Evolutionary conservation across 2,797 vertebrate species (phyloP), one percentile per base, ranked within the genome.

Genomic region (Antennarius maculatus): DNA sequence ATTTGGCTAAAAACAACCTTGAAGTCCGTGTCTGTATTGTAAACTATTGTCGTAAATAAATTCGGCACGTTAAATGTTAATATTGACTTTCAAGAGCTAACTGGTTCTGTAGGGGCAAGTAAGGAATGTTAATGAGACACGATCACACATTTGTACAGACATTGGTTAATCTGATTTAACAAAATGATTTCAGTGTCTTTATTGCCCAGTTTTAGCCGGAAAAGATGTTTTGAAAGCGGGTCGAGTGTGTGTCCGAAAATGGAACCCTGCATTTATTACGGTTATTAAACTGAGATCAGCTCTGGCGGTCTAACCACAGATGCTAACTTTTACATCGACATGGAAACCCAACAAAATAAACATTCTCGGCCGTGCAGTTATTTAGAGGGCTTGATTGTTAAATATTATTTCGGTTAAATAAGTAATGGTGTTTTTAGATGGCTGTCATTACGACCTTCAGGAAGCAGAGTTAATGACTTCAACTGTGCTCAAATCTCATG

Each of bases 401-500:
- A 7, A 27, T 12, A 3, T 43, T 42, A 23, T 41, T 7, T 57
- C 9, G 7, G 31, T 37, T 48, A 5, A 45, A 27, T 39, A 17
- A 6, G 9, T 52, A 29, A 42, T 51, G 14, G 2, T 15, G 15
- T 29, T 29, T 14, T 23, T 6, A 0, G 7, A 16, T 12, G 5
- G 14, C 23, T 54, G 1, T 46, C 37, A 15, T 14, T 48, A 2
- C 5, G 69, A 31, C n/a, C 12, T 61, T 12, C 4, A 37, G 13
- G 39, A 47, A 10, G 5, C 15, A n/a, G 39, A 12, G 34, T 27
- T 39, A 1, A 18, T 56, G 45, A 29, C 11, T 42, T 61, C 18
- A 16, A 0, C 11, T 12, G 12, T 55, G 54, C 23, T 17, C 23
- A 17, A 55, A 37, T 86, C 88, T 90, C 88, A 86, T 89, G 83